A percentile compares a stretch with the other conserved stretches of the same genome.
phyloP scores from a whole-genome alignment of 2,113 vertebrate species.

The Fregetta grallaria region DNA sequence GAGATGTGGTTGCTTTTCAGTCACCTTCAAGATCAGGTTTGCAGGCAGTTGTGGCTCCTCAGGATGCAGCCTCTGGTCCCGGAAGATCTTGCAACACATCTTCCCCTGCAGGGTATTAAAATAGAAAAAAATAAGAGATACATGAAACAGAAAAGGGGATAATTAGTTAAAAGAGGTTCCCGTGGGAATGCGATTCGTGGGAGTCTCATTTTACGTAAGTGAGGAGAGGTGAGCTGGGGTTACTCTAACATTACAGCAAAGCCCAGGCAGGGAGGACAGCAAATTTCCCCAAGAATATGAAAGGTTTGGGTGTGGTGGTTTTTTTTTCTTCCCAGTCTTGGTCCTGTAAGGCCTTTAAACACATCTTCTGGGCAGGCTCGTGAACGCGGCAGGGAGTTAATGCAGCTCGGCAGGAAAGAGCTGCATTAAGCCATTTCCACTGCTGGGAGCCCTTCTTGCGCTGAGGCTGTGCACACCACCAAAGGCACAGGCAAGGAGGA shows the following conservation, averaged over 20 bases:
- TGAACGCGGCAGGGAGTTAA: background rate
- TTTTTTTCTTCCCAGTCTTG: background rate
- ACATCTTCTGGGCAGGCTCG: background rate
- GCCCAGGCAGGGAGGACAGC: background rate
- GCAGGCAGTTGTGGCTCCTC: background rate
- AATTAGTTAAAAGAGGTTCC: background rate
- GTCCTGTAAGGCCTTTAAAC: background rate
- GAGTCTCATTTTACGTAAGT: background rate
- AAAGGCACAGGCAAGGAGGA: background rate
- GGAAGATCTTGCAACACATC: background rate
- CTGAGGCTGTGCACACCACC: background rate
- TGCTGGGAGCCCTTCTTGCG: background rate
- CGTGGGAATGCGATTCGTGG: background rate
- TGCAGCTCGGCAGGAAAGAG: background rate
- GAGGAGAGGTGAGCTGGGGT: background rate
- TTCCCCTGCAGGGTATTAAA: background rate
- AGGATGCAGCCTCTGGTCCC: accelerated
- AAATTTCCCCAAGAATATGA: background rate
- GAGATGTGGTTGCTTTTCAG: background rate
- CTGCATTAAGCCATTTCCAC: background rate
- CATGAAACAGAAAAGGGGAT: background rate
- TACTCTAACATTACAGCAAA: accelerated
- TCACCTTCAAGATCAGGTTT: background rate
- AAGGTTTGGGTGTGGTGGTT: background rate
- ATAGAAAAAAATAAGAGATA: background rate